Base-by-base conservation (phyloP, 2,797 vertebrate genomes). In the Chaetodon trifasciatus region DNA sequence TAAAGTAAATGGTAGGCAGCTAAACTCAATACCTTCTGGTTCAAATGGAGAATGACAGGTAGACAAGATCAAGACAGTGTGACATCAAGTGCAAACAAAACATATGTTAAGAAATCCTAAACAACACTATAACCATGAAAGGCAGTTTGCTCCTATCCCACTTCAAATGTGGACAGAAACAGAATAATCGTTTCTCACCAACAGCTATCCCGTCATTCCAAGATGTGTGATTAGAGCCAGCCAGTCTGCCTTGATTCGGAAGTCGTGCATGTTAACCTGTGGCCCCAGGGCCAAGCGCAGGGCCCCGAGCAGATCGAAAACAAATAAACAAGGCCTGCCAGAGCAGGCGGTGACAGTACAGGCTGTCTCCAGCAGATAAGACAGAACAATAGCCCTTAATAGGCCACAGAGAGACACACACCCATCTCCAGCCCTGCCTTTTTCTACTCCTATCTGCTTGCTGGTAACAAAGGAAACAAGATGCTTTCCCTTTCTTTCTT, bases 341-440 rank as follows among this genome's bases (percentile, higher is more conserved):
- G 76, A 89, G 79, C 67, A 80, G 86, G 69, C 83, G 13, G 76
- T 60, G 84, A 88, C 86, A 73, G 86, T 84, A 39, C 77, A 90
- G 86, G 86, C 96, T 97, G 94, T 92, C 93, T 93, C 91, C 88
- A 91, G 91, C 84, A 96, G 96, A 97, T 97, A 97, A 96, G 89
- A 82, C 85, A 71, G 91, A 96, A 97, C 95, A 97, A 97, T 96
- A 79, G 79, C 78, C 91, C 93, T 95, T 96, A 96, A 96, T 96
- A 96, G 95, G 85, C 95, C 87, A 86, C 87, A 93, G 92, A 93
- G 92, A 95, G 93, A 74, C 82, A 80, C 89, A 76, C 77, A 79
- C 86, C 90, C 86, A 86, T 93, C 96, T 95, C 92, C 86, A 90
- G 86, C 69, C 80, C 70, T 81, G 88, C 72, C 83, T 89, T 89